These are phyloP conservation scores for Ptycholaimellus sp. DNA, from an alignment of 2,888 invertebrate genomes.

Conservation along the genomic window DNA sequence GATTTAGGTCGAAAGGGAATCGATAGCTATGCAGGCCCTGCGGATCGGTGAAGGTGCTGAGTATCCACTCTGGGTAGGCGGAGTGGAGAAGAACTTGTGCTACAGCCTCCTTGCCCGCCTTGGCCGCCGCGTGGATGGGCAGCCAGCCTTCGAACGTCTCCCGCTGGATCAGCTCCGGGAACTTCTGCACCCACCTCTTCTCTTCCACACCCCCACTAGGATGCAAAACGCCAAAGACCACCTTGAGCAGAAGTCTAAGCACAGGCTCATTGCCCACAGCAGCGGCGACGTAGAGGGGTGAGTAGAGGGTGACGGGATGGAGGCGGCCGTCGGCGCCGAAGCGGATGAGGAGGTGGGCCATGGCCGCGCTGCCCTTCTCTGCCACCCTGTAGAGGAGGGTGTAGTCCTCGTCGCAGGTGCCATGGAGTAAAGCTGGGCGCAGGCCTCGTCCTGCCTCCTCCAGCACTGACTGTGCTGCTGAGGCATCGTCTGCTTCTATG, in stretches of 20 bases:
- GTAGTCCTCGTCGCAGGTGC: conserved; percentile 63
- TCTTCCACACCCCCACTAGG: conserved; percentile 6
- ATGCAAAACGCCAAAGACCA: conserved; percentile 17
- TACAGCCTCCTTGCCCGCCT: conserved; percentile 49
- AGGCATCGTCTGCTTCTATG: too few relatives aligned
- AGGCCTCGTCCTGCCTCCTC: conserved; percentile 3
- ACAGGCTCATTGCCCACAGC: conserved; percentile 72
- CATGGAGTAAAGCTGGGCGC: conserved; percentile 40
- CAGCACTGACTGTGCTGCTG: conserved; percentile 6
- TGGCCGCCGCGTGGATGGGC: conserved; percentile 70
- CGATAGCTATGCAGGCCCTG: conserved; percentile 54
- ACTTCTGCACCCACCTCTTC: conserved; percentile 34
- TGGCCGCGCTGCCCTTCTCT: conserved; percentile 52
- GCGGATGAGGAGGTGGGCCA: conserved; percentile 50
- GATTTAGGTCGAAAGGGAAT: conserved; percentile 74
- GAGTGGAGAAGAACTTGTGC: conserved; percentile 51
- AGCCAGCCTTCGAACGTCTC: conserved; percentile 73
- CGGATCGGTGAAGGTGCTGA: conserved; percentile 41
- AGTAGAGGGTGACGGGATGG: conserved; percentile 69
- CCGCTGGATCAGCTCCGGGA: conserved; percentile 57
- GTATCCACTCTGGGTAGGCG: conserved; percentile 48
- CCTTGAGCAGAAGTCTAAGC: conserved; percentile 44
- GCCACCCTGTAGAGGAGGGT: conserved; percentile 62
- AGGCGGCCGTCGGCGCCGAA: conserved; percentile 63
- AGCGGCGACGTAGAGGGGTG: conserved; percentile 67